phyloP scores from a whole-genome alignment of 2,797 vertebrate genomes.

The Pipistrellus nathusii region DNA sequence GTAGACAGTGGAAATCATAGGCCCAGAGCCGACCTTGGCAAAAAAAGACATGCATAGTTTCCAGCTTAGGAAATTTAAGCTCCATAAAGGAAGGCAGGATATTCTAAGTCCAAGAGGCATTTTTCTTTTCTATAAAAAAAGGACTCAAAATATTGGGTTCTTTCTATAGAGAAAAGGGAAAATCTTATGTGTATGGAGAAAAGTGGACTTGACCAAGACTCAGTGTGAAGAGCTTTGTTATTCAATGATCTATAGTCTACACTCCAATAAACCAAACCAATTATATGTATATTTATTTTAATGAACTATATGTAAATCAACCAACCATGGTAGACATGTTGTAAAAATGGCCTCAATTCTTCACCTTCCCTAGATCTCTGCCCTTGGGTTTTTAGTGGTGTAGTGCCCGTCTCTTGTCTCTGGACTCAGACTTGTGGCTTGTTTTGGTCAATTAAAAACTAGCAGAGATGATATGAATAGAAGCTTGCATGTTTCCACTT shows the following conservation, averaged over 20 bases:
- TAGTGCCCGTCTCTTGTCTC: neutral
- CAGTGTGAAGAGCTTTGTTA: neutral
- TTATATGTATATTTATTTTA: conserved; percentile 50
- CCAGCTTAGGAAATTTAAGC: conserved; percentile 52
- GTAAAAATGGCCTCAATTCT: conserved; percentile 31
- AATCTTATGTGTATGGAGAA: neutral
- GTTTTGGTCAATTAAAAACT: conserved; percentile 40
- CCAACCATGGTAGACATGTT: neutral
- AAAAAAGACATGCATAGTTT: neutral
- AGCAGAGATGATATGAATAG: neutral
- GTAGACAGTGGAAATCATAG: conserved; percentile 29
- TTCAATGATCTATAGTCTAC: neutral
- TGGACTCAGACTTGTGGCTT: neutral
- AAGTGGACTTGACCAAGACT: neutral
- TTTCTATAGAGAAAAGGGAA: conserved; percentile 27
- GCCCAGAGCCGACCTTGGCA: neutral
- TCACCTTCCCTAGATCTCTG: neutral
- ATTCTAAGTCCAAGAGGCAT: conserved; percentile 23
- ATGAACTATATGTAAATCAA: conserved; percentile 11
- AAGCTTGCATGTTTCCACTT: neutral
- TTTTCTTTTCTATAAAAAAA: conserved; percentile 40
- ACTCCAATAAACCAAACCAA: conserved; percentile 29
- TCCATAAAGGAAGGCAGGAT: neutral
- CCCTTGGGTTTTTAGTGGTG: neutral
- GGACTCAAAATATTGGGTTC: neutral